phyloP scores from a whole-genome alignment of 2,113 vertebrate genomes.

The Nothoprocta pentlandii region DNA sequence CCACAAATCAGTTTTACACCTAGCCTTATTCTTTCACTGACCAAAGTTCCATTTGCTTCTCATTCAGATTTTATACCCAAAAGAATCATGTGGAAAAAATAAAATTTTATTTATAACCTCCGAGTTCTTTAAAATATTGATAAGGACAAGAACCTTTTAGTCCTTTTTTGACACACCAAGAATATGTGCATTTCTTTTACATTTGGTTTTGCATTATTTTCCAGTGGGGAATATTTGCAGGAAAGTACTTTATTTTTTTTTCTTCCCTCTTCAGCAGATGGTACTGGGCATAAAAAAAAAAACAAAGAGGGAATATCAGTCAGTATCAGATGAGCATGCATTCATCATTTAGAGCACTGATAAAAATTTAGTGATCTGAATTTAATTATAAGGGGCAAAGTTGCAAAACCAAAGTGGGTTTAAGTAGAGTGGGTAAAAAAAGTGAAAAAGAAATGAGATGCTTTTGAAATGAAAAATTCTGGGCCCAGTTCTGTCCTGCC shows the following conservation, averaged over 20 bases:
- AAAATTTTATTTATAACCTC: not conserved
- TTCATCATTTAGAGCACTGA: not conserved
- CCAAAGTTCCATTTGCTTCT: not conserved
- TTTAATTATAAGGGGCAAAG: not conserved
- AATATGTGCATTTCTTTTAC: accelerated
- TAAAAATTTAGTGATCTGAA: not conserved
- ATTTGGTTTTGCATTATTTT: not conserved
- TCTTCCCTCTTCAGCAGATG: not conserved
- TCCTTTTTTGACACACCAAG: not conserved
- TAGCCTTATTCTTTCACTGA: too few species aligned
- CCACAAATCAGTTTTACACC: accelerated
- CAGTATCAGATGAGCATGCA: not conserved
- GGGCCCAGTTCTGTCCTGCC: not conserved
- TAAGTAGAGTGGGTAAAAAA: accelerated
- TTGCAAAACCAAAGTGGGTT: not conserved
- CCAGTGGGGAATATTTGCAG: not conserved
- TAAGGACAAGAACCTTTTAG: accelerated
- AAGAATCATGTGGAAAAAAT: not conserved
- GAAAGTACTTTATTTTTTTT: not conserved
- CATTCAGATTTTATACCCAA: not conserved
- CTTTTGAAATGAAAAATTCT: not conserved
- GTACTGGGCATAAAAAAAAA: accelerated
- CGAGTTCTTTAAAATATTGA: not conserved
- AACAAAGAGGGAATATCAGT: not conserved
- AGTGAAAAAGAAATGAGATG: accelerated